phyloP scores from a whole-genome alignment of 2,888 invertebrate genomes.

The Noctua janthe region DNA sequence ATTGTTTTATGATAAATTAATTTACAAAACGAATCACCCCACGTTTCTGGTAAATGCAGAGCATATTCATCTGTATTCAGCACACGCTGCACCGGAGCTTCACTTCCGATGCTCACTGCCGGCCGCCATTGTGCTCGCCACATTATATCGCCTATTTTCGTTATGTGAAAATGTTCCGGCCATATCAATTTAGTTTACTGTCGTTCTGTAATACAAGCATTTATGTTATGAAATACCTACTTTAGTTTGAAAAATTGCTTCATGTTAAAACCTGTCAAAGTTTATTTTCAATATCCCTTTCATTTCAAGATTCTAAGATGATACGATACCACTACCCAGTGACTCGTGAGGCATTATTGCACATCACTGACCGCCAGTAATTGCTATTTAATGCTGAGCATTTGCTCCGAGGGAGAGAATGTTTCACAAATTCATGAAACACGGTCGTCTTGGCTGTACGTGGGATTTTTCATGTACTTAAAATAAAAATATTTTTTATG shows the following conservation, averaged over 20 bases:
- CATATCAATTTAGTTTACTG: not conserved
- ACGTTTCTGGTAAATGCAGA: not conserved
- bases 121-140: constrained; percentile 44
- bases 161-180: constrained; percentile 54
- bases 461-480: not conserved
- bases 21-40: not conserved
- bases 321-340: constrained; percentile 19
- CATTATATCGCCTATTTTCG: constrained; percentile 56
- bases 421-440: not conserved
- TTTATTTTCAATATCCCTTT: not conserved
- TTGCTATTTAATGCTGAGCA: constrained; percentile 14
- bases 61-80: not conserved
- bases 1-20: too few relatives aligned
- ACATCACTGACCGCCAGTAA: not conserved
- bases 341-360: constrained; percentile 4
- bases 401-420: not conserved
- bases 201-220: not conserved
- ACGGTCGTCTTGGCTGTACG: not conserved
- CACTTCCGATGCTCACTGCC: constrained; percentile 49
- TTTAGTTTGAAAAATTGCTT: not conserved
- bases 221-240: too few relatives aligned
- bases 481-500: not conserved
- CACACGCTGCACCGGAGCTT: constrained; percentile 4
- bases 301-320: not conserved
- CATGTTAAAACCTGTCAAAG: not conserved